Evolutionary conservation across 2,113 vertebrate genomes (phyloP).

Genomic region (Urocolius indicus): DNA sequence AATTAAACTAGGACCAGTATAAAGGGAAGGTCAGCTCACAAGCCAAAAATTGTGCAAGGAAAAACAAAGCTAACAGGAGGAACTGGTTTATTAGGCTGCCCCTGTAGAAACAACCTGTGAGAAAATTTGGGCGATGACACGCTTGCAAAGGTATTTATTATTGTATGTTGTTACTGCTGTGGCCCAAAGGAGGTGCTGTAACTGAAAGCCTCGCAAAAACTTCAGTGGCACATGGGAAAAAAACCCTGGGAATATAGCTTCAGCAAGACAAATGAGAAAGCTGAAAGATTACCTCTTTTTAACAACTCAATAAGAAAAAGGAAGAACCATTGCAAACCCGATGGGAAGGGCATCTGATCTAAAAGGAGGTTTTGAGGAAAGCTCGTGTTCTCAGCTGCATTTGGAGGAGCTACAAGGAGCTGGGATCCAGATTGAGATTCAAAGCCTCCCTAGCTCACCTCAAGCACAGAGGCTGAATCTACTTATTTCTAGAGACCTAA

Average conservation of each 20-base stretch:
- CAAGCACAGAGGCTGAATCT: not conserved
- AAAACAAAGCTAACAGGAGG: not conserved
- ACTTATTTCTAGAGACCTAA: not conserved
- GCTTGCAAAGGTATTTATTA: not conserved
- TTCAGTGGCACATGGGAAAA: not conserved
- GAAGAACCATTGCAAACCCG: not conserved
- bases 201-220: not conserved
- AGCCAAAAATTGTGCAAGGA: not conserved
- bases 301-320: not conserved
- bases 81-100: not conserved
- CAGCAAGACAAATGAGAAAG: not conserved
- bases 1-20: not conserved
- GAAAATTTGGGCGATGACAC: not conserved
- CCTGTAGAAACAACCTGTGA: not conserved
- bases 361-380: not conserved
- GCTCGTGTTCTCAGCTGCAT: not conserved
- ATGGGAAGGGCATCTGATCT: not conserved
- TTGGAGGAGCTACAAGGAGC: not conserved
- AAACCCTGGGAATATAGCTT: not conserved
- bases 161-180: not conserved
- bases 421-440: not conserved
- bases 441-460: not conserved
- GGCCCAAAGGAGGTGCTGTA: not conserved
- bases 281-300: not conserved
- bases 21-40: not conserved